Base-by-base conservation (phyloP, 2,797 vertebrate genomes). In the Galago senegalensis region DNA sequence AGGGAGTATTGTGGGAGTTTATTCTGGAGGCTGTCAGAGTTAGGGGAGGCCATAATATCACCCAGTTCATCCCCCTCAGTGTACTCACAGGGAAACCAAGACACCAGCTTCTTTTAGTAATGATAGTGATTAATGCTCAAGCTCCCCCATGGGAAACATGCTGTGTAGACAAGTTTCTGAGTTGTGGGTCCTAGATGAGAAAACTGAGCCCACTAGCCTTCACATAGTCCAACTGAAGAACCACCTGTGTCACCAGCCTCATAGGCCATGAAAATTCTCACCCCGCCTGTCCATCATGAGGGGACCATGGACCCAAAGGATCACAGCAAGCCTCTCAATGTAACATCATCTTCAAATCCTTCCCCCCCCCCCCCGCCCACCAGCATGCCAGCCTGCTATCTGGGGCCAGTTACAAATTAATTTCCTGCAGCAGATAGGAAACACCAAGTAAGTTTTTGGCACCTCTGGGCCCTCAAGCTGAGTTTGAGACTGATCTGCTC, bases 361-460 rank as follows among this genome's bases (percentile, higher is more conserved):
- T 5, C 23, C 56, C 60, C 2, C 5, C n/a, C 23, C 56, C 60
- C 34, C 34, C 34, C 34, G 34, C 34, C 34, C 34, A 34, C 34
- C 34, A 49, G 11, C 60, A 7, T 3, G 34, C 18, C 27, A 2
- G 5, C 4, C 70, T 40, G 34, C 69, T 40, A 7, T 23, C 49
- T 31, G 60, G n/a, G 37, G 13, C 17, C 20, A 8, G 17, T 17
- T 18, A 2, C 67, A 40, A 67, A 25, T 18, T 10, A 72, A 37
- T 27, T 40, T 70, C 60, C 25, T 6, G 1, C 6, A 21, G 20
- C 20, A 90, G 69, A 79, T 10, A 90, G 53, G 69, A 53, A 89
- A 81, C 1, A 1, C 29, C 23, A 18, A 7, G 0, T 0, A 18
- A 56, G 7, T 18, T 56, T 21, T 7, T 20, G n/a, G 58, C 9